Percentiles rank a stretch among this genome's conserved stretches.
phyloP scores from a whole-genome alignment of 2,888 invertebrate species.

The Ormia ochracea region DNA sequence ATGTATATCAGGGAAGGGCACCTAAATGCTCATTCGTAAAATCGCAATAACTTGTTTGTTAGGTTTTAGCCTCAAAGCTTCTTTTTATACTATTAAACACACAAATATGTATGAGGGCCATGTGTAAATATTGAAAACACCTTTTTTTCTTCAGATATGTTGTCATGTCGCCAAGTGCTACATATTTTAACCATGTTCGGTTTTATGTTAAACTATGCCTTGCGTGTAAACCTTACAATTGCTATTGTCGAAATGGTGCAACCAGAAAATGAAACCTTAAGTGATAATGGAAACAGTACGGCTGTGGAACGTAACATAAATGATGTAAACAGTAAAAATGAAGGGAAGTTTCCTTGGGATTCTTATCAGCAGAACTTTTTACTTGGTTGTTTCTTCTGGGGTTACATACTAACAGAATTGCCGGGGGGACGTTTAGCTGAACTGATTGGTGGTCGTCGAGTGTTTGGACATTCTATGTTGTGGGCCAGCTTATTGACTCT shows the following conservation, averaged over 20 bases:
- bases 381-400: constrained; percentile 93
- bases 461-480: constrained; percentile 92
- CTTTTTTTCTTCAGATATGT: constrained; percentile 79
- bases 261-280: constrained; percentile 62
- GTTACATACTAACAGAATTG: constrained; percentile 91
- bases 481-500: constrained; percentile 88
- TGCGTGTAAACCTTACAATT: constrained; percentile 90
- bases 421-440: constrained; percentile 92
- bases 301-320: constrained; percentile 3
- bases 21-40: no score
- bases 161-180: constrained; percentile 88
- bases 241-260: constrained; percentile 89
- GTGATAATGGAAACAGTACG: constrained; percentile 5
- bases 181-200: constrained; percentile 91
- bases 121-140: no score
- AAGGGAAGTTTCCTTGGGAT: constrained; percentile 85
- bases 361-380: constrained; percentile 87
- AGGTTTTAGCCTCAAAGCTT: no score
- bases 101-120: no score
- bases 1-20: no score
- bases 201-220: constrained; percentile 93
- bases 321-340: constrained; percentile 52
- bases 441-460: constrained; percentile 86
- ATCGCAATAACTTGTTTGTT: no score
- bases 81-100: no score